Base-by-base conservation (phyloP, 92 coral and sea anemone species). In the Porites lobata region DNA sequence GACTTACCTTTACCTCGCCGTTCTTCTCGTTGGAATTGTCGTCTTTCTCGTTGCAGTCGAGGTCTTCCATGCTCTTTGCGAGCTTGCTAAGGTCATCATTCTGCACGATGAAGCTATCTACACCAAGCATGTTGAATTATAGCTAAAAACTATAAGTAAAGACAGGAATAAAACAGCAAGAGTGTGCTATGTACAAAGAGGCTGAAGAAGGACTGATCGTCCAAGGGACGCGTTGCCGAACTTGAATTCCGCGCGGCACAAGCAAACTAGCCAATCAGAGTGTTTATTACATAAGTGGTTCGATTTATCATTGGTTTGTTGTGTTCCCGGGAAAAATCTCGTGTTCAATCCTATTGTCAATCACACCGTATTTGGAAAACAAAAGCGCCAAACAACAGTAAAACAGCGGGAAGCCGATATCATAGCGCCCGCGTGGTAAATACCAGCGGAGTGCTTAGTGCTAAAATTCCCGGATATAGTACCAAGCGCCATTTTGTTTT, bases 211-310 rank as follows among this genome's bases (percentile, higher is more conserved):
- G 92, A 94, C 81, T 95, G 93, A 89, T 81, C 90, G 68, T 19
- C 22, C 20, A 59, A 53, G 54, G 66, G 85, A 86, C 82, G 82
- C 86, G 92, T 88, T 85, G 84, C 93, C 51, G 22, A 62, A 67
- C 65, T 93, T 77, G 84, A 89, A 91, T 92, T 71, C 93, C 93
- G 94, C 95, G 96, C 96, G 92, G 92, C 66, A 32, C 38, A 67
- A 58, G 22, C 12, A 57, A 79, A 78, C 38, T 32, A 68, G 29
- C 98, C 98, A 95, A 95, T 95, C 93, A 95, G 84, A 21, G 53
- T 17, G 14, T 4, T 9, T n/a, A 53, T 29, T 67, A 65, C 75
- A 22, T n/a, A 18, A 43, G 61, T 22, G 6, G 15, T 54, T 21
- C 50, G 9, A 11, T 13, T 32, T 86, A 9, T 88, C 53, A 93